These are phyloP conservation scores for human (Homo sapiens) DNA, from an alignment of 2,113 vertebrate species.

Conservation along the genomic window DNA sequence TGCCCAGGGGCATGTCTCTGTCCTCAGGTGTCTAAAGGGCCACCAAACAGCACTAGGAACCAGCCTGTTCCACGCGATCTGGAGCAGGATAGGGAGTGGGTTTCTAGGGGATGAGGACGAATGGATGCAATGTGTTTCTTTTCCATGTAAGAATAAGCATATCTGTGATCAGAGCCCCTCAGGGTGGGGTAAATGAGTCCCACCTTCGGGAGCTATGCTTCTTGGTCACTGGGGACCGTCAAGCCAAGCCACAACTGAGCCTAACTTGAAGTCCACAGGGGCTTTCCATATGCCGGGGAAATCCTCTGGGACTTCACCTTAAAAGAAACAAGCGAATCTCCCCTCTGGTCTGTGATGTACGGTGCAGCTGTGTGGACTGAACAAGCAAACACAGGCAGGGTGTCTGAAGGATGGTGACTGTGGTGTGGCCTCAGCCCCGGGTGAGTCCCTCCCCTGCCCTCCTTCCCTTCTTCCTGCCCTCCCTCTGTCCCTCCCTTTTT, in stretches of 20 bases:
- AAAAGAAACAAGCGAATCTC: not conserved
- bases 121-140: not conserved
- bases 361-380: accelerated
- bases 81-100: too few relatives aligned
- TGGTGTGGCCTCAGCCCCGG: not conserved
- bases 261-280: not conserved
- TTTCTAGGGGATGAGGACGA: not conserved
- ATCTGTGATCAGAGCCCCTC: not conserved
- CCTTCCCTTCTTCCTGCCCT: not conserved
- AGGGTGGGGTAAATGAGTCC: too few relatives aligned
- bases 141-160: not conserved
- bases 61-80: too few relatives aligned
- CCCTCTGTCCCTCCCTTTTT: not conserved
- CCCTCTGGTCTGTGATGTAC: too few relatives aligned
- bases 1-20: not conserved
- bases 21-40: not conserved
- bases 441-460: not conserved
- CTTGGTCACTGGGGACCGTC: accelerated
- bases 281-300: not conserved
- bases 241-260: not conserved
- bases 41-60: not conserved
- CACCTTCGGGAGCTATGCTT: too few relatives aligned
- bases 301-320: not conserved
- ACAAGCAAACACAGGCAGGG: too few relatives aligned
- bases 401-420: not conserved